Percentiles rank a stretch among this genome's conserved stretches.
Evolutionary conservation across 2,797 vertebrate species (phyloP).

Genomic region (Ara ararauna): DNA sequence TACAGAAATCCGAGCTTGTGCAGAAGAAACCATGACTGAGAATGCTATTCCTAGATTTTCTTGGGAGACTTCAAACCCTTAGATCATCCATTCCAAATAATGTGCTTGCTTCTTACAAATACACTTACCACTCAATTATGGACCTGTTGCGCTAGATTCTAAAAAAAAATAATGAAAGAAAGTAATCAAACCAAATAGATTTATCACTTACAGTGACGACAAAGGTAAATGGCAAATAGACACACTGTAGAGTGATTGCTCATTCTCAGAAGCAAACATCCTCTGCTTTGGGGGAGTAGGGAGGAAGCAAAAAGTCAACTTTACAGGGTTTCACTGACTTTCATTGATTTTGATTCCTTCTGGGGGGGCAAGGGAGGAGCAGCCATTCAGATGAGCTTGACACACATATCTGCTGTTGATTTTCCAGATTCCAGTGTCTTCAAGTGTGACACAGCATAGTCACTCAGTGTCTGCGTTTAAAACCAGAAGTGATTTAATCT

Average conservation of each 20-base stretch:
- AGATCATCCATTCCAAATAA: neutral
- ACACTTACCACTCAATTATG: neutral
- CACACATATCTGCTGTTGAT: neutral
- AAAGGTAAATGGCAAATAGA: neutral
- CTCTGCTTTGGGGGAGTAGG: neutral
- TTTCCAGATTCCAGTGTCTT: conserved; percentile 40
- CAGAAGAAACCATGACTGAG: neutral
- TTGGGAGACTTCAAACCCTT: neutral
- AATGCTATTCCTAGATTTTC: neutral
- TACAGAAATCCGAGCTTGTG: neutral
- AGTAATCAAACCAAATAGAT: neutral
- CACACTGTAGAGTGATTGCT: neutral
- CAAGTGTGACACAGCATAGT: conserved; percentile 3
- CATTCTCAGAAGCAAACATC: neutral
- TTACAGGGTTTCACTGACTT: neutral
- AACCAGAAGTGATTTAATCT: conserved; percentile 37
- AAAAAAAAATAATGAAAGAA: neutral
- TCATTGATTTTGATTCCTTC: neutral
- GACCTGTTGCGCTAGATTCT: neutral
- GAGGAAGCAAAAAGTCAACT: neutral
- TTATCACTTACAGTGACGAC: neutral
- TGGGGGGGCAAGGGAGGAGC: rapidly evolving
- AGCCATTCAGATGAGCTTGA: neutral
- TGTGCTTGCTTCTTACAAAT: neutral
- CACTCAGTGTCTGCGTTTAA: conserved; percentile 40